phyloP scores from a whole-genome alignment of 30 jellyfish, hydroid and myxozoan species.

The Mastigias papua region DNA sequence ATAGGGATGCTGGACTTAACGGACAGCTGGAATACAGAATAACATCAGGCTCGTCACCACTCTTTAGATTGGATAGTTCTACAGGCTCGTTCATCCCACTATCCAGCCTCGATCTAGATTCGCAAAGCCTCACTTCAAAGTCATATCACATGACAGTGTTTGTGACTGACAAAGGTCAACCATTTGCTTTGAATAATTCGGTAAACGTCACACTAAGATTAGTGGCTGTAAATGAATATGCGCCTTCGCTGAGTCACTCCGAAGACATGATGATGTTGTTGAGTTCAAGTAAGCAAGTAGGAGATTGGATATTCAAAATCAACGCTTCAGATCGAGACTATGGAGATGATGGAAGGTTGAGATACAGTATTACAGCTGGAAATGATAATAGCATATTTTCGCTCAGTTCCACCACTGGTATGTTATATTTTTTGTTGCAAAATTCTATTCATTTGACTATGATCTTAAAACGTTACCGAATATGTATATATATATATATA shows the following conservation, averaged over 20 bases:
- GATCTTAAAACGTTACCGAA: too few species aligned
- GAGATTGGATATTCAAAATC: conserved; percentile 43
- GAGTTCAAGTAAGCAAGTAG: conserved; percentile 31
- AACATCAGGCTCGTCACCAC: conserved; percentile 31
- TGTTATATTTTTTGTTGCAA: not conserved
- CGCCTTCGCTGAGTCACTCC: conserved; percentile 81
- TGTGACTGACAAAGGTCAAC: conserved; percentile 87
- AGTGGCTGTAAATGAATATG: conserved; percentile 63
- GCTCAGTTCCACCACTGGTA: conserved; percentile 66
- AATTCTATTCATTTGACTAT: too few species aligned
- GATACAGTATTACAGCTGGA: conserved; percentile 67
- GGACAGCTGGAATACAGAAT: conserved; percentile 60
- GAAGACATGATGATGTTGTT: conserved; percentile 42
- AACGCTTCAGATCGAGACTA: conserved; percentile 93
- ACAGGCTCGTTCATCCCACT: conserved; percentile 62
- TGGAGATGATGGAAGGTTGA: conserved; percentile 83
- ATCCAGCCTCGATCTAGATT: conserved; percentile 58
- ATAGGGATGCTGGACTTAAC: conserved; percentile 74
- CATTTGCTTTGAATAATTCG: conserved; percentile 57
- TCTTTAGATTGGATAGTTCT: conserved; percentile 45
- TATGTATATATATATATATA: too few species aligned
- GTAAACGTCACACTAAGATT: conserved; percentile 69
- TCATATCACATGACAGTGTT: conserved; percentile 36
- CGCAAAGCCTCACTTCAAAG: conserved; percentile 54
- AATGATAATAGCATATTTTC: conserved; percentile 66